A percentile compares a stretch with the other conserved stretches of the same genome.
phyloP scores from a whole-genome alignment of 2,888 invertebrate genomes.

The Steinernema carpocapsae region DNA sequence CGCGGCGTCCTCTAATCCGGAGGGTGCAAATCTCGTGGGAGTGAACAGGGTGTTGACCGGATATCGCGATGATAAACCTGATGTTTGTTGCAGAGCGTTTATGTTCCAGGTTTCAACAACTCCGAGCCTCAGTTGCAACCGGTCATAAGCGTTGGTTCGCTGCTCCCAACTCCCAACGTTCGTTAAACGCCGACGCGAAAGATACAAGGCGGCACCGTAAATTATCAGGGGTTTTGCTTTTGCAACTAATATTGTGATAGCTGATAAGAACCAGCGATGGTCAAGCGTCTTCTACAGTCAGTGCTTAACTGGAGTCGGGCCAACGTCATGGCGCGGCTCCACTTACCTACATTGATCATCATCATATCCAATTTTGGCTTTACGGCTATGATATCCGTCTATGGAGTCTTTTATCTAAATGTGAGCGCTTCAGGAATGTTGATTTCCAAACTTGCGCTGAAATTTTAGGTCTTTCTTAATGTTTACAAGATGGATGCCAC shows the following conservation, averaged over 20 bases:
- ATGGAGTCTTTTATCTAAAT: background rate
- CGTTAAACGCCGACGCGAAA: no score
- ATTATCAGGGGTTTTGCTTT: constrained; percentile 9
- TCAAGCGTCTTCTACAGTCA: constrained; percentile 3
- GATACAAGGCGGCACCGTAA: background rate
- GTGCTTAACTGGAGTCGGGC: background rate
- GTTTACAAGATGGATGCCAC: constrained; percentile 69
- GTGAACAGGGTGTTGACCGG: no score
- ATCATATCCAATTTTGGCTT: constrained; percentile 15
- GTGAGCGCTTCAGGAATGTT: background rate
- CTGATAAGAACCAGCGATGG: background rate
- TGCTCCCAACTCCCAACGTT: no score
- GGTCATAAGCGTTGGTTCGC: no score
- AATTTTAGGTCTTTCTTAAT: constrained; percentile 68
- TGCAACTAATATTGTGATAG: constrained; percentile 10
- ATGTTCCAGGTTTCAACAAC: no score
- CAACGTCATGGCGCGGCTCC: background rate
- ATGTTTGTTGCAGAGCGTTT: no score
- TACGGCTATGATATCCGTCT: constrained; percentile 9
- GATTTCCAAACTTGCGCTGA: no score
- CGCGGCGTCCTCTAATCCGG: no score
- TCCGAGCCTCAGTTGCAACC: no score
- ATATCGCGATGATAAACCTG: no score
- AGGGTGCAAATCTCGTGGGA: no score
- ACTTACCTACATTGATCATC: background rate